These are phyloP conservation scores for Glyphotaelius pellucidus DNA, from an alignment of 2,888 invertebrate species.

Conservation along the genomic window DNA sequence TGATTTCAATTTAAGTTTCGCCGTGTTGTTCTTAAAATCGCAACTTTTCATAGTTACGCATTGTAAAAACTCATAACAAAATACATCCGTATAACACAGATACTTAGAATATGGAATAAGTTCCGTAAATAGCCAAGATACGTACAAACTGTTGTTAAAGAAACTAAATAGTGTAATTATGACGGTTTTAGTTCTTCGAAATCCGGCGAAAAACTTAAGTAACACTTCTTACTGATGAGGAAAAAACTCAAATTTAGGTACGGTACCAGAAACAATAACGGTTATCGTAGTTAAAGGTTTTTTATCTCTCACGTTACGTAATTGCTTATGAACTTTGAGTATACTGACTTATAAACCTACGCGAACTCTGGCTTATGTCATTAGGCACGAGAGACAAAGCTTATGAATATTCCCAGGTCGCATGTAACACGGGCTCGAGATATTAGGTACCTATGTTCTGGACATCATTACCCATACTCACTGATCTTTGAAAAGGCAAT, in stretches of 20 bases:
- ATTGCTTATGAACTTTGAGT: not conserved
- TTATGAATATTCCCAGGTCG: not conserved
- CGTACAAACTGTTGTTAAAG: not conserved
- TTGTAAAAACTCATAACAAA: not conserved
- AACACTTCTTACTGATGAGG: not conserved
- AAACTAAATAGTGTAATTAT: not conserved
- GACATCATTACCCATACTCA: not conserved
- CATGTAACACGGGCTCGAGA: not conserved
- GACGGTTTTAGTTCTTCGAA: not conserved
- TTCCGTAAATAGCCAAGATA: not conserved
- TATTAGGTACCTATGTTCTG: not conserved
- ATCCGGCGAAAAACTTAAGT: not conserved
- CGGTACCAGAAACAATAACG: slow-evolving; percentile 2
- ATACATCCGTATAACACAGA: not conserved
- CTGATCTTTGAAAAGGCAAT: not conserved
- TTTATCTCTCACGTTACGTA: not conserved
- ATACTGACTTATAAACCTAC: not conserved
- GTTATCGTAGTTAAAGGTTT: not conserved
- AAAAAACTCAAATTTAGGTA: not conserved
- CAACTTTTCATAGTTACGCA: not conserved
- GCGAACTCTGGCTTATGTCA: not conserved
- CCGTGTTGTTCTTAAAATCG: not conserved
- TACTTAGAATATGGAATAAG: not conserved
- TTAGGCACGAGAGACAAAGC: slow-evolving; percentile 2
- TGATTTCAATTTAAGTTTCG: no score